Percentiles rank a stretch among this genome's conserved stretches.
Conservation (phyloP, 2,113 vertebrate species). For the Fukomys damarensis region DNA sequence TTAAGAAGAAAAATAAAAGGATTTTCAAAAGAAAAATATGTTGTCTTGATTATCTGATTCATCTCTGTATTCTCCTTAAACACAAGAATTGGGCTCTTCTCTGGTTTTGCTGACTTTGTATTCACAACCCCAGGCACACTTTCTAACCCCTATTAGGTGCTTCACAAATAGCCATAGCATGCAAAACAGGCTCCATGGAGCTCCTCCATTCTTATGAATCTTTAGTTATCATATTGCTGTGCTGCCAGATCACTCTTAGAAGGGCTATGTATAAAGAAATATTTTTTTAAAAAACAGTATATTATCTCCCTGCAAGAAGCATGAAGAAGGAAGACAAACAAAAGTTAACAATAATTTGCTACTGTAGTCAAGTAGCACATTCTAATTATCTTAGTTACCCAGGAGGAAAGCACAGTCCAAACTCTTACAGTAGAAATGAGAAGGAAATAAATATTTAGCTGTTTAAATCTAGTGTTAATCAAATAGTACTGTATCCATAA, state of each 20-base stretch:
- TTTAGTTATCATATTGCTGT: neutral
- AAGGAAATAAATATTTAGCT: constrained; percentile 64
- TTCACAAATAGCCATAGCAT: constrained; percentile 1
- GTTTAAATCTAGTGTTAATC: constrained; percentile 31
- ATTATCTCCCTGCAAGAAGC: neutral
- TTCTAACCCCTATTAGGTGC: neutral
- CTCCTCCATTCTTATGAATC: neutral
- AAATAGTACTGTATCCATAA: constrained; percentile 51
- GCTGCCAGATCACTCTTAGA: neutral
- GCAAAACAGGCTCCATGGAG: neutral
- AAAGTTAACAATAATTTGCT: constrained; percentile 50
- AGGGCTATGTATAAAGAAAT: neutral
- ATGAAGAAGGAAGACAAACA: constrained; percentile 42
- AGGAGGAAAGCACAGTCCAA: constrained; percentile 38
- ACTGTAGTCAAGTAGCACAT: constrained; percentile 33
- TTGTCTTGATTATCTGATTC: constrained; percentile 25
- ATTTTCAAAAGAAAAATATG: neutral
- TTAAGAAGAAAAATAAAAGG: neutral
- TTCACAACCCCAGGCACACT: neutral
- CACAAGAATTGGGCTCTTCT: neutral
- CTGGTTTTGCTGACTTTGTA: constrained; percentile 9
- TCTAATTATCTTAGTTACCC: constrained; percentile 51
- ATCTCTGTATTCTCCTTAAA: neutral
- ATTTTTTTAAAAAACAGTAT: neutral
- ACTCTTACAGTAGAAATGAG: constrained; percentile 21